A percentile compares a stretch with the other conserved stretches of the same genome.
Evolutionary conservation across 2,888 invertebrate species (phyloP).

Genomic region (Anagyrus pseudococci): DNA sequence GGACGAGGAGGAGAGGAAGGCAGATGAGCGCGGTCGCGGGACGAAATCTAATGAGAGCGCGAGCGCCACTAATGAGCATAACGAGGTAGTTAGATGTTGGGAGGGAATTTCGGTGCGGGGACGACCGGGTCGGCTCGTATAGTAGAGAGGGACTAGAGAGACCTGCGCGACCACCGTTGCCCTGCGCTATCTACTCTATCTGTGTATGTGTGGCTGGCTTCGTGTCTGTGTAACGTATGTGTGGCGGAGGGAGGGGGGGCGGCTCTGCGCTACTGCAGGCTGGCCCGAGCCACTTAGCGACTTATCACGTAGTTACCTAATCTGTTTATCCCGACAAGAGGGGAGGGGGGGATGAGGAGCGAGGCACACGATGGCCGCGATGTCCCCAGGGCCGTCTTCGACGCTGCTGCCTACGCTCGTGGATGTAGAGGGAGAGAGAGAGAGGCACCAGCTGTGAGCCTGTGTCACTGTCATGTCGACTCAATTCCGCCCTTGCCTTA

Average conservation of each 20-base stretch:
- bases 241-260: constrained; percentile 42
- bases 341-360: constrained; percentile 36
- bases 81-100: constrained; percentile 61
- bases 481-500: constrained; percentile 1
- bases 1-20: no score
- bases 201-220: no score
- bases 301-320: constrained; percentile 63
- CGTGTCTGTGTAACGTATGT: no score
- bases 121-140: no score
- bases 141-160: no score
- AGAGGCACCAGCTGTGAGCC: constrained; percentile 27
- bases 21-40: constrained; percentile 32
- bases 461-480: constrained; percentile 18
- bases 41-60: constrained; percentile 62
- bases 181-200: no score
- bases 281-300: constrained; percentile 62
- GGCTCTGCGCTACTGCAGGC: constrained; percentile 37
- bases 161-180: no score
- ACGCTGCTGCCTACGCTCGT: not conserved
- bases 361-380: constrained; percentile 11
- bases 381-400: constrained; percentile 38
- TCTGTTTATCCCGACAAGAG: constrained; percentile 58
- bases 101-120: constrained; percentile 55
- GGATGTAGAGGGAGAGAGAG: no score
- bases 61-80: constrained; percentile 61